Base-by-base conservation (phyloP, 2,113 vertebrate genomes). In the Thamnophis sirtalis region DNA sequence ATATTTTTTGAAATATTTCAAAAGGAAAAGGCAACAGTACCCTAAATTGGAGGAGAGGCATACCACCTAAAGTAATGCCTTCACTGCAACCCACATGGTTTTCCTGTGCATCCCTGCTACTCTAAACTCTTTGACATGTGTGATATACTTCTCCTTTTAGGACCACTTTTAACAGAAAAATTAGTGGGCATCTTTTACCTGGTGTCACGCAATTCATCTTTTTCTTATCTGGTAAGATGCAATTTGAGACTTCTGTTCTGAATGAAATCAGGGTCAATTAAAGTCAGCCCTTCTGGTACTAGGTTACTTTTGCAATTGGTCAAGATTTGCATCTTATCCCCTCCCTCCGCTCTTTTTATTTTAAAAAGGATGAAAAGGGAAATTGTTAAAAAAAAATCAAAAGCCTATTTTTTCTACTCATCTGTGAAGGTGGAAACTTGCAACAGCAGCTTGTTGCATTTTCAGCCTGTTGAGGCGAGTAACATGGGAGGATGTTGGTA, bases 261-360 rank as follows among this genome's bases (percentile, higher is more conserved):
- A 91, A 95, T 91, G 94, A 97, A 95, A 97, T 95, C 93, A 93
- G 96, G 96, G 96, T 90, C 96, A 98, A 97, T 95, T 50, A 97
- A 96, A 96, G 97, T 96, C 95, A 96, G 7, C 0, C 26, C 90
- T 86, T 94, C 94, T 91, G 48, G 95, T 94, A 97, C 48, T 94
- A 90, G 58, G 21, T 96, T 96, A 95, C 90, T 95, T 90, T 90
- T 49, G 89, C 94, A 88, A 43, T 89, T 87, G 43, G 86, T 86
- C 95, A 95, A 96, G 93, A 92, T 88, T 94, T 95, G 91, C 89
- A 43, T 43, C 17, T 80, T 19, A 80, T 17, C 21, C 33, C 73
- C 33, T 43, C 19, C 17, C 60, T 28, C 10, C 10, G n/a, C n/a
- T 28, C 2, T 15, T 51, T 38, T 26, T n/a, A 60, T 21, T 43